A percentile compares a stretch with the other conserved stretches of the same genome.
Conservation (phyloP, 2,797 vertebrate genomes). For the Dipus sagitta region DNA sequence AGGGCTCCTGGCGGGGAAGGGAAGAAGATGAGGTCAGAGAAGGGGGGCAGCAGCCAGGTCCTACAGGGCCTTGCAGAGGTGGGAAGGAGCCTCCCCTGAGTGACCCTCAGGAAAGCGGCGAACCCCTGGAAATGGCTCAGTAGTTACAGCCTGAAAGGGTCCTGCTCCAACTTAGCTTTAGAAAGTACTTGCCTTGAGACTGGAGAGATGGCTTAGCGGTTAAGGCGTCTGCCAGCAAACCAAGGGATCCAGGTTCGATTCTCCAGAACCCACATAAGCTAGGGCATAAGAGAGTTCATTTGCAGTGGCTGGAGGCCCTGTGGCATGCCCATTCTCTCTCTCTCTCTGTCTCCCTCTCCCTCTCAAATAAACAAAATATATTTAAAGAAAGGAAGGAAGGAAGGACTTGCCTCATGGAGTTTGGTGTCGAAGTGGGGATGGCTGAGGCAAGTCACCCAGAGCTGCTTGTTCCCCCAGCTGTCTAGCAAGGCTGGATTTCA, state of each 20-base stretch:
- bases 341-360: no score
- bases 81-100: background rate
- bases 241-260: no score
- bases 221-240: no score
- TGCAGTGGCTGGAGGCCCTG: no score
- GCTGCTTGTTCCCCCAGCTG: background rate
- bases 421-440: background rate
- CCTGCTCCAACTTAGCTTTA: background rate
- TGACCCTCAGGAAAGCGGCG: background rate
- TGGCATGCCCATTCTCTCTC: no score
- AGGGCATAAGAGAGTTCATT: no score
- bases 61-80: background rate
- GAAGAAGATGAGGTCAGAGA: background rate
- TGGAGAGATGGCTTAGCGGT: no score
- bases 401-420: background rate
- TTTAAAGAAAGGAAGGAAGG: no score
- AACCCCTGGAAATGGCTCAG: background rate
- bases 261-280: no score
- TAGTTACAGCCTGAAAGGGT: background rate
- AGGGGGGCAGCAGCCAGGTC: background rate
- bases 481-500: background rate
- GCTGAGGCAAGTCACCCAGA: background rate
- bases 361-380: no score
- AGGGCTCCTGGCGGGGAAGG: background rate
- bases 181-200: no score